Base-by-base conservation (phyloP, 2,797 vertebrate genomes). In the Pipistrellus pipistrellus region DNA sequence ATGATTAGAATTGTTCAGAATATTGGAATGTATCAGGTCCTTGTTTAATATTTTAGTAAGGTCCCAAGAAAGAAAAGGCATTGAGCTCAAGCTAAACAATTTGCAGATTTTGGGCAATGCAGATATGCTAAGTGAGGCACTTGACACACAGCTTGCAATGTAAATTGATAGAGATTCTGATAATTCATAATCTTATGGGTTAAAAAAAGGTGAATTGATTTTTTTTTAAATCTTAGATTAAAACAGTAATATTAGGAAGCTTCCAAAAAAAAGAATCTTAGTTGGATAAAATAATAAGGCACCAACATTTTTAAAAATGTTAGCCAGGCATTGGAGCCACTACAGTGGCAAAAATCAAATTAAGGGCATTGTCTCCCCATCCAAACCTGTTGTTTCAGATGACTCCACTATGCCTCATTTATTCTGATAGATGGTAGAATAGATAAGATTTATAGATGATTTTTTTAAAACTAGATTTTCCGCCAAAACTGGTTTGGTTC, bases 11-110 rank as follows among this genome's bases (percentile, higher is more conserved):
- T 62, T 55, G 38, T 38, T 78, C 18, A 62, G n/a, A 57, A 62
- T 82, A 59, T 25, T 82, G 32, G 8, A 75, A 13, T 55, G 12
- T 53, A 13, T 20, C 12, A 2, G 12, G 2, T 3, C 48, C 57
- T 90, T 66, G 44, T 44, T 93, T 76, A 46, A 71, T 72, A 30
- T 90, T 80, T 92, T 80, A 89, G 6, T 83, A 75, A 82, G 35
- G 3, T 13, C 1, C n/a, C 51, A 44, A 8, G 51, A 66, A 8
- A 87, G 44, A 51, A 25, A 27, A n/a, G 12, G 46, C 15, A 13
- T 2, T 25, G 53, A 27, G 41, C 41, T 53, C 25, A 35, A 30
- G 17, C 32, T 76, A 44, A 77, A 44, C 5, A 91, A n/a, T 85
- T 80, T 44, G 64, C 1, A 80, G 44, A 48, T 3, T 73, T 57